A percentile compares a stretch with the other conserved stretches of the same genome.
Evolutionary conservation across 2,797 vertebrate species (phyloP).

Genomic region (Danio jaintianensis): DNA sequence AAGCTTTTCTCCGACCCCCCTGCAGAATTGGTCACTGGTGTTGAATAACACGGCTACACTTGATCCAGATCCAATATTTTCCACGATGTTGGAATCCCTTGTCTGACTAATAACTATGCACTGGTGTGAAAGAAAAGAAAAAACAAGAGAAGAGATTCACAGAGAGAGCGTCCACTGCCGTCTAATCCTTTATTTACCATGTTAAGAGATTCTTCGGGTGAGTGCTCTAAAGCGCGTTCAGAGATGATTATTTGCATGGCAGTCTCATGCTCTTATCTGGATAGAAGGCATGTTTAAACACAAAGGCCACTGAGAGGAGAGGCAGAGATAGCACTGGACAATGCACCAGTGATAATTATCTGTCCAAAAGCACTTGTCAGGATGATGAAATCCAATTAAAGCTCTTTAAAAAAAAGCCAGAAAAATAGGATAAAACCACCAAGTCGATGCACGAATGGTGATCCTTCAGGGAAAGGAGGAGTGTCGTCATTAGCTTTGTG

Average conservation of each 20-base stretch:
- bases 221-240: conserved; percentile 35
- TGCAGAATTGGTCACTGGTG: conserved; percentile 54
- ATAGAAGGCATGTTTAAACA: conserved; percentile 53
- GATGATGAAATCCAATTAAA: conserved; percentile 66
- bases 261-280: conserved; percentile 52
- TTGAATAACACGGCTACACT: conserved; percentile 55
- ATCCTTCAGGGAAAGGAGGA: conserved; percentile 23
- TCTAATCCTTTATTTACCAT: conserved; percentile 48
- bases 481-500: conserved; percentile 24
- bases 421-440: conserved; percentile 56
- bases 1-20: conserved; percentile 24
- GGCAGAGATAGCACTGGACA: conserved; percentile 51
- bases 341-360: conserved; percentile 64
- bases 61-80: conserved; percentile 59
- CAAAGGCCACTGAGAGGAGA: conserved; percentile 49
- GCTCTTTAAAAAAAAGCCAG: conserved; percentile 56
- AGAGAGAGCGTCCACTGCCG: conserved; percentile 23
- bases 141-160: conserved; percentile 11
- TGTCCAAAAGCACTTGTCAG: conserved; percentile 60
- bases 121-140: conserved; percentile 23
- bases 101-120: conserved; percentile 44
- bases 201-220: conserved; percentile 38
- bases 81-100: conserved; percentile 59
- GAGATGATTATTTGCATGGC: conserved; percentile 56
- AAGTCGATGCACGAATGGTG: conserved; percentile 46